Evolutionary conservation across 2,113 vertebrate genomes (phyloP), one percentile per base, ranked within the genome.

Genomic region (Equus przewalskii): DNA sequence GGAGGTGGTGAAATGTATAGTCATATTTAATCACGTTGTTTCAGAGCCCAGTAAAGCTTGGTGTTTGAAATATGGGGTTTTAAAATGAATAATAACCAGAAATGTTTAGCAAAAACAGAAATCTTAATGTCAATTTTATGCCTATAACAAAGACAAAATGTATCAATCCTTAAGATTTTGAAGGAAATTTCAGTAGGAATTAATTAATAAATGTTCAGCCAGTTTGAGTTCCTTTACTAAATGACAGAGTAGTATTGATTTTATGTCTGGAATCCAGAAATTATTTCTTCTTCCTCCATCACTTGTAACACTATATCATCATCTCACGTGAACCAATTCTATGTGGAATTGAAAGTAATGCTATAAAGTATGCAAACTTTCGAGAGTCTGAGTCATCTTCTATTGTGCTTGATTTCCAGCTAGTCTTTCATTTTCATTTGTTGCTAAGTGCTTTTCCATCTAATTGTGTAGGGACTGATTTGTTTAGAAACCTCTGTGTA

Each of bases 371-470:
- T 58, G 64, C 28, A 97, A 54, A n/a, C 44, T 81, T 78, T 26
- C 92, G 83, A 81, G 4, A 30, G 2, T 49, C 46, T 58, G 62
- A 72, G 78, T 96, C 2, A 79, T 82, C 14, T 87, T 97, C 97
- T 18, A 75, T 81, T 89, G n/a, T 94, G 64, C 83, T 30, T 94
- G 26, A 89, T 98, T 97, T 97, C 51, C 41, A 95, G 19, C 78
- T 81, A 81, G 11, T 85, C 78, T 95, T 12, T 86, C 75, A 91
- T 97, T 97, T 96, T 96, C 91, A 87, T 69, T 44, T 97, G 54
- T 96, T 95, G 67, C 30, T 82, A 87, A 83, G 49, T 92, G 96
- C 54, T 51, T 96, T 97, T 82, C 21, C 36, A 94, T 92, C 0
- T 76, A 97, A 95, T 87, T 97, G 24, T 46, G 21, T 21, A 94